Conservation (phyloP, 35 echinoderm and acorn worm genomes). For the Lytechinus variegatus region DNA sequence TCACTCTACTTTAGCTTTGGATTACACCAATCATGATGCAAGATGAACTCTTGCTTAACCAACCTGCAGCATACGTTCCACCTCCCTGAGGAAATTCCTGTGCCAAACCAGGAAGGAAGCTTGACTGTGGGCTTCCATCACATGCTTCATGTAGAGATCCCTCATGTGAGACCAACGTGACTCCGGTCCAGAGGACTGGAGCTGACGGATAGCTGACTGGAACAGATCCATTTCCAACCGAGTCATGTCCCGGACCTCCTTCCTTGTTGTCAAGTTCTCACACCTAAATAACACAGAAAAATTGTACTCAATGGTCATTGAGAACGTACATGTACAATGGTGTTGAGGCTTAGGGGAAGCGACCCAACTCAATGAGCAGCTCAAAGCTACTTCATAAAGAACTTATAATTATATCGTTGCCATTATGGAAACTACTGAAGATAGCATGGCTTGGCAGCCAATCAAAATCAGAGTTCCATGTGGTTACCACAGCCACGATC, state of each 20-base stretch:
- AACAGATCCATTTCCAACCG: constrained; percentile 77
- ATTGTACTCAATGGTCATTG: too few relatives aligned
- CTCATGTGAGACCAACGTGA: constrained; percentile 72
- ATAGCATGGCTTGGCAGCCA: too few relatives aligned
- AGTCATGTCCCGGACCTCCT: constrained; percentile 97
- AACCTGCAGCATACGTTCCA: constrained; percentile 89
- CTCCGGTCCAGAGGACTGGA: constrained; percentile 54
- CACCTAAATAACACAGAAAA: constrained; percentile 49
- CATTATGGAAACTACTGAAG: too few relatives aligned
- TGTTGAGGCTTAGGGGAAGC: too few relatives aligned
- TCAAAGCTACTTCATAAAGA: too few relatives aligned
- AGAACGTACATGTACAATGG: too few relatives aligned
- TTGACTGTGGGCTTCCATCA: constrained; percentile 91
- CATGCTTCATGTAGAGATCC: constrained; percentile 85
- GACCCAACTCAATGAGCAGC: too few relatives aligned
- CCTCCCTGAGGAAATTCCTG: constrained; percentile 74
- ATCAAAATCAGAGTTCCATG: too few relatives aligned
- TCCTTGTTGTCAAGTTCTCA: constrained; percentile 69
- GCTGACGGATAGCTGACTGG: constrained; percentile 72
- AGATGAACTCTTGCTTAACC: neutral
- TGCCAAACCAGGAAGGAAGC: constrained; percentile 86
- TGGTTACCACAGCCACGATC: too few relatives aligned
- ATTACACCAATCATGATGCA: neutral
- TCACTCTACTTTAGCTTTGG: too few relatives aligned
- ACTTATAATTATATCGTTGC: too few relatives aligned